Base-by-base conservation (phyloP, 2,113 vertebrate genomes). In the Mirza zaza region DNA sequence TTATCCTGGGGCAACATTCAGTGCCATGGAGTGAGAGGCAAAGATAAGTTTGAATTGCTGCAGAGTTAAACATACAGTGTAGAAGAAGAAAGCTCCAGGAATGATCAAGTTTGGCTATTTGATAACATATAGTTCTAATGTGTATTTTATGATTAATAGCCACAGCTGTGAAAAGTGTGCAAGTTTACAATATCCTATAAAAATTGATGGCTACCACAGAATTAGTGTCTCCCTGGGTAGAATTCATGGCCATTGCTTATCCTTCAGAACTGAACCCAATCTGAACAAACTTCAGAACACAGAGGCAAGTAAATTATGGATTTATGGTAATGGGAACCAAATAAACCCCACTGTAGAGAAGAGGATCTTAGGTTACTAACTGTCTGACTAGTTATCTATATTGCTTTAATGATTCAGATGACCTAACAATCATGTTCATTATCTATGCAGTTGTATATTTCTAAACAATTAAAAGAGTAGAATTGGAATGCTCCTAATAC, bases 1-100 rank as follows among this genome's bases (percentile, higher is more conserved):
- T 96, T 97, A 81, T 76, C 55, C 42, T 45, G 36, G 29, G 95
- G 80, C 59, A 88, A 45, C 42, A 85, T 84, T 93, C 61, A 50
- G 18, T 79, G 8, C n/a, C 29, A 14, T 80, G 61, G 57, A 95
- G 11, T 79, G 48, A 88, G 48, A 88, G 36, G 32, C 25, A 96
- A 85, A 87, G 79, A 70, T 84, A 95, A 90, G 13, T 67, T 68
- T 36, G 36, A 87, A 32, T 57, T 90, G 32, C 52, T 3, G 14
- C 55, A 23, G 63, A 87, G 50, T 85, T 90, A 83, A 75, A 52
- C 8, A 65, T 23, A 61, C 15, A 79, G 21, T 42, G 32, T 80
- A 13, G 34, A 91, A 61, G 34, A 88, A 86, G 68, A 61, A 84
- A 76, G 27, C 52, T 42, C 8, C 25, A 73, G 45, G 32, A 92